phyloP scores from a whole-genome alignment of 2,113 vertebrate genomes.

The Cygnus buccinator region DNA sequence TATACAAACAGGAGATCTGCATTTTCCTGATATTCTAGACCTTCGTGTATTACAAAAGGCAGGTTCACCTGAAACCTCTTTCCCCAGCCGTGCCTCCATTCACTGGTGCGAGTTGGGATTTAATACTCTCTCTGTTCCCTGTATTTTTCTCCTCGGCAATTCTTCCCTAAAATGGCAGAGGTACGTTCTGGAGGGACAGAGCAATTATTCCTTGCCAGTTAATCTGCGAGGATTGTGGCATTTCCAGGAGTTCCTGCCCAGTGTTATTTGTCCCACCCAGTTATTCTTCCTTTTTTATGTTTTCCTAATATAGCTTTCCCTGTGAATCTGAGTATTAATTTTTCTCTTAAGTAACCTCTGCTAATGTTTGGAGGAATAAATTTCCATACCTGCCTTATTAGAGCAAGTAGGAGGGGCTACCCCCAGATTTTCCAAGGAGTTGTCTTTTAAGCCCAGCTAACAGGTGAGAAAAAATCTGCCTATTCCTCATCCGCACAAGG shows the following conservation, averaged over 20 bases:
- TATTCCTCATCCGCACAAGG: not conserved
- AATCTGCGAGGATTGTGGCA: not conserved
- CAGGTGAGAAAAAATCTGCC: constrained; percentile 7
- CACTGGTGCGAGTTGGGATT: not conserved
- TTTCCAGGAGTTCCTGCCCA: not conserved
- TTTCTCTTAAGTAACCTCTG: not conserved
- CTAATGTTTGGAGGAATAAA: constrained; percentile 7
- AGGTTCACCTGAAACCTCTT: not conserved
- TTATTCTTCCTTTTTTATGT: not conserved
- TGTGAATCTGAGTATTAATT: not conserved
- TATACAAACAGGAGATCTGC: not conserved
- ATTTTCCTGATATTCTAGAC: constrained; percentile 3
- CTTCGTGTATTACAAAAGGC: constrained; percentile 15
- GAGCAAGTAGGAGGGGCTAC: not conserved
- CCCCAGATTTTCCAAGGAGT: constrained; percentile 2
- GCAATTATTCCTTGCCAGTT: not conserved
- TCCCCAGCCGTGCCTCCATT: not conserved
- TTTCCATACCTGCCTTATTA: not conserved
- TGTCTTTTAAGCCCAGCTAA: constrained; percentile 26
- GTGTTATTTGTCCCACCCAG: not conserved
- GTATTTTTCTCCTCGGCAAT: not conserved
- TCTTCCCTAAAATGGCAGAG: not conserved
- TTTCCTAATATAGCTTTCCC: not conserved
- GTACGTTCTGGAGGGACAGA: not conserved
- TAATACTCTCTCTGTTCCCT: not conserved